Base-by-base conservation (phyloP, 2,113 vertebrate species). In the Embiotoca jacksoni region DNA sequence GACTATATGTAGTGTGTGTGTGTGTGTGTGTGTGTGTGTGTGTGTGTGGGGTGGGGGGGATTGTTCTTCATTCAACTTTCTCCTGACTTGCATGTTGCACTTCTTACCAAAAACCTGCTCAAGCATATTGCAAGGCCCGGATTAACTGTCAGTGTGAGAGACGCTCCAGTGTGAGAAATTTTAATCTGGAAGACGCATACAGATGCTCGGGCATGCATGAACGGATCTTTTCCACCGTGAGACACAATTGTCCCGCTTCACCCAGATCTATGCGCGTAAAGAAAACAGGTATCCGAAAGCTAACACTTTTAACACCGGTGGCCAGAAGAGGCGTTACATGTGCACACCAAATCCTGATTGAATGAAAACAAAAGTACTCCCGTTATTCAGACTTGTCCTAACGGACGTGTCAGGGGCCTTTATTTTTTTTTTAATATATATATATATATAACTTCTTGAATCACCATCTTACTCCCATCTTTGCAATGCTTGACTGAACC, bases 401-500 rank as follows among this genome's bases (percentile, higher is more conserved):
- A 84, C 72, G 68, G 64, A 67, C 33, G 72, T 64, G 61, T 23
- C 52, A 59, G 13, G 71, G 75, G 72, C 70, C 74, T 79, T 13
- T 32, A 44, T 86, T 90, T 83, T 79, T 44, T n/a, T n/a, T n/a
- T n/a, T n/a, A n/a, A n/a, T n/a, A n/a, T n/a, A n/a, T n/a, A n/a
- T 23, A 23, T 23, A 23, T 23, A 23, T 23, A 72, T 81, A 88
- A 76, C 82, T 83, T 84, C 80, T 80, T 54, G 63, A 89, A 83
- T 82, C 62, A 81, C 77, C 50, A 63, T 80, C 82, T 80, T 72
- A 30, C 69, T 79, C 78, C 70, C 78, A 49, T 76, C 77, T 84
- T 8, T 80, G 56, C 83, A 91, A n/a, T 83, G 89, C 88, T 80
- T 87, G 85, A 78, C 88, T 91, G 91, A 82, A 41, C 82, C 57